Evolutionary conservation across 37 sponge, comb jelly and placozoan genomes (phyloP).

Genomic region (Beroe ovata): DNA sequence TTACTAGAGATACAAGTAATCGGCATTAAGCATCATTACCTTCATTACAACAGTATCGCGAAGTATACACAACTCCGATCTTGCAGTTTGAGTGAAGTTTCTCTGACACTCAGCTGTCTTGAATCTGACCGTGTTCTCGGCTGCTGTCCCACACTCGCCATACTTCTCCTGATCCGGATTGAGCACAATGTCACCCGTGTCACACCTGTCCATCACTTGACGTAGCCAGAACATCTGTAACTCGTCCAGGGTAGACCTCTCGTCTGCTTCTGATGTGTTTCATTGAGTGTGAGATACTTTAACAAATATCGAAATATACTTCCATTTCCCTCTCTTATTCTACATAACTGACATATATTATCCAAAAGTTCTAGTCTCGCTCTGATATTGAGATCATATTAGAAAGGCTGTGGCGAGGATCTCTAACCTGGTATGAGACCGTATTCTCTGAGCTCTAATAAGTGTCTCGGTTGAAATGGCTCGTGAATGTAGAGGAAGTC

Average conservation of each 20-base stretch:
- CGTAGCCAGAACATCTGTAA: constrained; percentile 38
- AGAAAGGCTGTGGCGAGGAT: too few species aligned
- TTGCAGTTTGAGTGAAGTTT: neutral
- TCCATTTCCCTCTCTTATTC: too few species aligned
- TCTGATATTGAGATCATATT: neutral
- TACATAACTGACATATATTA: too few species aligned
- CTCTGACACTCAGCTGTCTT: neutral
- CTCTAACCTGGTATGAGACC: constrained; percentile 21
- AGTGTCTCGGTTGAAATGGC: neutral
- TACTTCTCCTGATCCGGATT: constrained; percentile 24
- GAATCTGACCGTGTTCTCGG: constrained; percentile 24
- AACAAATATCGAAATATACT: neutral
- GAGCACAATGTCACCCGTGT: neutral
- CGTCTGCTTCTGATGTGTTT: constrained; percentile 25
- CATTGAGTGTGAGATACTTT: neutral
- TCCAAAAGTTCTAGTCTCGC: neutral
- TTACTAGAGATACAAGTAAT: too few species aligned
- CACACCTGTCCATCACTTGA: constrained; percentile 46
- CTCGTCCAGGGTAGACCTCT: constrained; percentile 53
- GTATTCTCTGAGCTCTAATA: constrained; percentile 22
- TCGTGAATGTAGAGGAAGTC: constrained; percentile 46
- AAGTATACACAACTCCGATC: constrained; percentile 37
- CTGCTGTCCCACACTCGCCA: constrained; percentile 15
- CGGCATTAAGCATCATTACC: too few species aligned
- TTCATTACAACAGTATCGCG: constrained; percentile 47